Conservation (phyloP, 2,888 invertebrate genomes). For the Beris chalybata region DNA sequence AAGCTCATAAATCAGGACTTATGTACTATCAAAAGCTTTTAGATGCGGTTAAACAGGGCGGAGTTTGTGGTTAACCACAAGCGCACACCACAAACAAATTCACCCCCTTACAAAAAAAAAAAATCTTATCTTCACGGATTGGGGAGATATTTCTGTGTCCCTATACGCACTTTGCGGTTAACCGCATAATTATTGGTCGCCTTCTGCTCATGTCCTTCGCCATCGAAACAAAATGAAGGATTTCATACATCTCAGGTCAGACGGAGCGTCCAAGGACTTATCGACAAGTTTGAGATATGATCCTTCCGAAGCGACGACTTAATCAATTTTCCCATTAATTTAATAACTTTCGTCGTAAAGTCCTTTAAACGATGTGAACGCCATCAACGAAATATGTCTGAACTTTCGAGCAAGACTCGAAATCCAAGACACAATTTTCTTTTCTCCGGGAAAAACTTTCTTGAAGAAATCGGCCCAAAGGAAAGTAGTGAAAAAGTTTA, state of each 20-base stretch:
- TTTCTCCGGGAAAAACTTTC: conserved; percentile 28
- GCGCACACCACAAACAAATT: conserved; percentile 31
- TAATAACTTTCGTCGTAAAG: no score
- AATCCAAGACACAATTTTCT: conserved; percentile 38
- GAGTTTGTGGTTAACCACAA: conserved; percentile 60
- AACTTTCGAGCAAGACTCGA: conserved; percentile 6
- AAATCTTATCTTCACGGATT: conserved; percentile 25
- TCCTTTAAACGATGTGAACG: conserved; percentile 33
- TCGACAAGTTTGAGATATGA: no score
- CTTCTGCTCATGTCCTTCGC: conserved; percentile 43
- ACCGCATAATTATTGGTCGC: conserved; percentile 57
- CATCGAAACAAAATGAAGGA: conserved; percentile 40
- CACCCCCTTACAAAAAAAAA: conserved; percentile 39
- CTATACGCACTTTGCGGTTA: conserved; percentile 55
- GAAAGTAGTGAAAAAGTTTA: conserved; percentile 31
- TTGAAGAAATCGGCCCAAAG: conserved; percentile 30
- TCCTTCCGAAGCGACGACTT: neutral
- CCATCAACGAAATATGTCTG: conserved; percentile 24
- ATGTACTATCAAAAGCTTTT: conserved; percentile 47
- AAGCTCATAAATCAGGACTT: no score
- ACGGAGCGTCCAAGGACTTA: no score
- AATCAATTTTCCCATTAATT: neutral
- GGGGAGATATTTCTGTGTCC: conserved; percentile 11
- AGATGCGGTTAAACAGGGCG: conserved; percentile 63
- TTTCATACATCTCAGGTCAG: neutral